Evolutionary conservation across 2,113 vertebrate genomes (phyloP).

Genomic region (Apteryx owenii): DNA sequence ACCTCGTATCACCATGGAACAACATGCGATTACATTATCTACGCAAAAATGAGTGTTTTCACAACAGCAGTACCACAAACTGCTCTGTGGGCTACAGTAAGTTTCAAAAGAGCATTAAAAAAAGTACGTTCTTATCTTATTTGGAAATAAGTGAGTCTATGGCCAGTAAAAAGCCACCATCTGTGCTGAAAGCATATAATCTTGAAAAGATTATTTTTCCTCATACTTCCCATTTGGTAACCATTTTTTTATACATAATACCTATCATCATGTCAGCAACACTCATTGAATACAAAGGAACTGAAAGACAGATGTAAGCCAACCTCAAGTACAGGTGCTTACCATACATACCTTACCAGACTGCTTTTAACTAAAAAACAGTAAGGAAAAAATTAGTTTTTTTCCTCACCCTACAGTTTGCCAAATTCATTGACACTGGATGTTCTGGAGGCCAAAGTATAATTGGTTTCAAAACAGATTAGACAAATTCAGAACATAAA

Average conservation of each 20-base stretch:
- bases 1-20: neutral
- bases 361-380: neutral
- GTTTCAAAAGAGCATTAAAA: neutral
- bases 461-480: neutral
- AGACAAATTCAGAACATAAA: neutral
- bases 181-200: neutral
- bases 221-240: neutral
- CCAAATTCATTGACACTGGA: neutral
- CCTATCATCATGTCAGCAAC: neutral
- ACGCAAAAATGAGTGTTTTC: neutral
- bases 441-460: neutral
- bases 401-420: neutral
- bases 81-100: neutral
- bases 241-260: constrained; percentile 13
- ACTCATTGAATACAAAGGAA: constrained; percentile 13
- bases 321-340: constrained; percentile 15
- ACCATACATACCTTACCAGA: neutral
- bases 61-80: neutral
- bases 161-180: neutral
- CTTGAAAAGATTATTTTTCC: constrained; percentile 17
- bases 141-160: neutral
- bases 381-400: neutral
- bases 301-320: constrained; percentile 7
- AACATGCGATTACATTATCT: neutral
- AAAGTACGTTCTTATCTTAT: neutral